These are phyloP conservation scores for Microcaecilia unicolor DNA, from an alignment of 2,797 vertebrate genomes.

Conservation along the genomic window DNA sequence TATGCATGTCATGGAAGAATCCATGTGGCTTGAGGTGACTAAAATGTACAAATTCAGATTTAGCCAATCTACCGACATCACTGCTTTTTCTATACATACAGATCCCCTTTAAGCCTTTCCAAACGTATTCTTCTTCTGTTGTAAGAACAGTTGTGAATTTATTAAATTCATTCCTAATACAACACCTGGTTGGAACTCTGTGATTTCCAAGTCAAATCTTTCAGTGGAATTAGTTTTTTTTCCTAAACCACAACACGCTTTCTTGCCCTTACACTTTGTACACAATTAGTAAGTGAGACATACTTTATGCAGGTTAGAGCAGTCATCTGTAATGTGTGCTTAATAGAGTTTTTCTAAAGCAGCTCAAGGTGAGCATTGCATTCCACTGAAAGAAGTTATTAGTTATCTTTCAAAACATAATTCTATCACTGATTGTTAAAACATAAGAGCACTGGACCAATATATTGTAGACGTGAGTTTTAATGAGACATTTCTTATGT, in stretches of 20 bases:
- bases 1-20: no score
- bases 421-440: constrained; percentile 32
- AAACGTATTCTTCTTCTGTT: no score
- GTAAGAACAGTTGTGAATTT: no score
- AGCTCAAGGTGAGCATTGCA: constrained; percentile 6
- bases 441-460: rapidly evolving
- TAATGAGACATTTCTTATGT: no score
- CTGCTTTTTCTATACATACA: no score
- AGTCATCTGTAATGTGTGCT: constrained; percentile 1
- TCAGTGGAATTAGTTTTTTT: background rate
- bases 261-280: background rate
- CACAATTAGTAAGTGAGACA: background rate
- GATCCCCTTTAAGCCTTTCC: no score
- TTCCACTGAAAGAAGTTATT: constrained; percentile 13
- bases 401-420: constrained; percentile 20
- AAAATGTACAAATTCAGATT: no score
- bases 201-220: background rate
- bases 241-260: background rate
- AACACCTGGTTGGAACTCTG: no score
- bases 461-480: background rate
- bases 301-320: background rate
- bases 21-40: no score
- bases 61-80: no score
- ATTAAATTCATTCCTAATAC: no score
- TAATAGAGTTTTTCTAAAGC: constrained; percentile 7